A percentile compares a stretch with the other conserved stretches of the same genome.
These are phyloP conservation scores for Bactericera cockerelli DNA, from an alignment of 1,140 invertebrate genomes.

Conservation along the genomic window DNA sequence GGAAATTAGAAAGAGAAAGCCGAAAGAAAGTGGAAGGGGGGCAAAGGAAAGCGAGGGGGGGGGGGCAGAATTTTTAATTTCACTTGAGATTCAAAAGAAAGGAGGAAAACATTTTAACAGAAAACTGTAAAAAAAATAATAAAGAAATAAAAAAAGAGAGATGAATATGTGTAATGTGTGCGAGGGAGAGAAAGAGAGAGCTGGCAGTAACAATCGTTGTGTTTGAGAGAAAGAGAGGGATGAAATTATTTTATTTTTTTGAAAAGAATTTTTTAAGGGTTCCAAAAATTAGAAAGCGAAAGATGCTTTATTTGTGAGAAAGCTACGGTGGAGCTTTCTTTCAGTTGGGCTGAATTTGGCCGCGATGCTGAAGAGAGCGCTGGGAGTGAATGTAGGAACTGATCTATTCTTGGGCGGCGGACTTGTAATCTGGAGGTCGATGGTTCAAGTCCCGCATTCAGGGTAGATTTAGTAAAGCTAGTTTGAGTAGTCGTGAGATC, in stretches of 20 bases:
- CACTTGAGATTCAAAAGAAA: constrained; percentile 9
- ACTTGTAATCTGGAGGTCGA: no score
- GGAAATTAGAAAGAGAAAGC: constrained; percentile 2
- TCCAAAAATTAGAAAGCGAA: not conserved
- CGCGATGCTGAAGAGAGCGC: no score
- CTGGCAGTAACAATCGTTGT: not conserved
- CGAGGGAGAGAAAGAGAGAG: not conserved
- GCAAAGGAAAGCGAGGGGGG: not conserved
- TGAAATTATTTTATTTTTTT: no score
- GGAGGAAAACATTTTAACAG: constrained; percentile 5
- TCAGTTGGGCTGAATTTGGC: no score
- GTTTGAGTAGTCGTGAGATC: no score
- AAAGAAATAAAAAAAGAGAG: not conserved
- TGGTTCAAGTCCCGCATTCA: no score
- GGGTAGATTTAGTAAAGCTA: no score
- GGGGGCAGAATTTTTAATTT: constrained; percentile 7
- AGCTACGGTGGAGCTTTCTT: no score
- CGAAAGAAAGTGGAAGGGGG: not conserved
- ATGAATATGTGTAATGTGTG: constrained; percentile 1
- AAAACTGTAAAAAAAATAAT: constrained; percentile 5
- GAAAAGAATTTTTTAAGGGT: not conserved
- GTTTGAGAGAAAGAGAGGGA: not conserved
- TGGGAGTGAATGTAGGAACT: no score
- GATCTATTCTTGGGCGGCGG: no score
- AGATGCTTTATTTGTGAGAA: no score